Evolutionary conservation across 1,140 invertebrate genomes (phyloP), one percentile per base, ranked within the genome.

Genomic region (Drosophila repletoides): DNA sequence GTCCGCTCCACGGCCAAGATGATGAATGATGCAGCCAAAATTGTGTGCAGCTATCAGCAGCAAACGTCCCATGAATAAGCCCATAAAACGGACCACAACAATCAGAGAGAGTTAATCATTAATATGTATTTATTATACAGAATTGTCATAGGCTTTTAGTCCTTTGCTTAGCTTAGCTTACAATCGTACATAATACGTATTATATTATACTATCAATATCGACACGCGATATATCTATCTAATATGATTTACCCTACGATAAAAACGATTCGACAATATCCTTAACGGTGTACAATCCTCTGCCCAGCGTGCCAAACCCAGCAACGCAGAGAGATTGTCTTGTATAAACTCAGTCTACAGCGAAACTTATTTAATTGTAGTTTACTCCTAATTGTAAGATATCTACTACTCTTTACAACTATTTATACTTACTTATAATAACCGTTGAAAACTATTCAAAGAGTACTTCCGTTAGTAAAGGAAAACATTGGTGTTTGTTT

Each of bases 1-100:
- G 95, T 96, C 3, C 92, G 95, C 40, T 96, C 95, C 2, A 95
- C 94, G 49, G 93, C 95, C 3, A 95, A 95, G 89, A 93, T 94
- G 49, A 95, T 96, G 92, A 94, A 94, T 60, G 95, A 96, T 72
- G 94, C 95, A 1, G 95, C 94, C 26, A 88, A 89, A 68, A 88
- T 89, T 29, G 76, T 90, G 3, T 86, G 76, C 65, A 77, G 68
- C 51, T 90, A 87, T 41, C 88, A 89, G 45, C 83, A 89, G 24
- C 17, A 22, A 3, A 34, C 52, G 6, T 4, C 53, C 46, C 65
- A 58, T 53, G 73, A 83, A 9, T 79, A 73, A 56, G 24, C 14
- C 46, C n/a, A n/a, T n/a, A n/a, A n/a, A n/a, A n/a, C n/a, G n/a
- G n/a, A n/a, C n/a, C n/a, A n/a, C n/a, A n/a, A n/a, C n/a, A n/a